A percentile compares a stretch with the other conserved stretches of the same genome.
These are phyloP conservation scores for Phortica okadai DNA, from an alignment of 2,888 invertebrate genomes.

Conservation along the genomic window DNA sequence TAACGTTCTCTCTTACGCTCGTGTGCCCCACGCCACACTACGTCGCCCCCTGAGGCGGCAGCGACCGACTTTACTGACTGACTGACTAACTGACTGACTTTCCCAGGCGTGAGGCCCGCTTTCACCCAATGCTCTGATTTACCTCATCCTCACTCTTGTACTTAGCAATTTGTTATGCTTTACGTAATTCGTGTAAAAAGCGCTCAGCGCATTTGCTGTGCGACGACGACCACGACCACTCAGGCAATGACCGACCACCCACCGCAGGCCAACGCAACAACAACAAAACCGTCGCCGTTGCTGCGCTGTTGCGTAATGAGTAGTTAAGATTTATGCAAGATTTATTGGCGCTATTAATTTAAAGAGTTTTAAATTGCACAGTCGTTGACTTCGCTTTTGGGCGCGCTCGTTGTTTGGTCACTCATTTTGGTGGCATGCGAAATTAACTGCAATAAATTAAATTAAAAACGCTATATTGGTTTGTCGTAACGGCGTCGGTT, in stretches of 20 bases:
- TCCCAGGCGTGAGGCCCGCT: not conserved
- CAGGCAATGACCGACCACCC: too few species aligned
- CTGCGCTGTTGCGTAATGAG: constrained; percentile 59
- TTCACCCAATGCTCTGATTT: not conserved
- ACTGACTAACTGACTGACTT: constrained; percentile 35
- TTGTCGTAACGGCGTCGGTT: not conserved
- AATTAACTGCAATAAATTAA: constrained; percentile 32
- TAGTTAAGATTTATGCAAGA: constrained; percentile 65
- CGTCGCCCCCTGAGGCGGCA: too few species aligned
- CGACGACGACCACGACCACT: constrained; percentile 56
- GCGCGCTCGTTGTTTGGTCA: not conserved
- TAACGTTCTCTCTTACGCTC: constrained; percentile 42
- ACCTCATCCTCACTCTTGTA: not conserved
- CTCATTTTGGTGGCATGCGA: not conserved
- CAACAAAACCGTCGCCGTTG: not conserved
- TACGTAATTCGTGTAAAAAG: constrained; percentile 41
- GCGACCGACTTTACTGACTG: too few species aligned
- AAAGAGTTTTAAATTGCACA: constrained; percentile 57
- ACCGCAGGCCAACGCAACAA: too few species aligned
- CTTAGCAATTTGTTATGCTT: constrained; percentile 66
- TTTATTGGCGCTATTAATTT: constrained; percentile 69
- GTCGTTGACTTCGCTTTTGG: constrained; percentile 14
- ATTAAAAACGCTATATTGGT: constrained; percentile 35
- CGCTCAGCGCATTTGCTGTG: constrained; percentile 60
- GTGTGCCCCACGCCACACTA: constrained; percentile 27